Evolutionary conservation across 2,888 invertebrate genomes (phyloP), one percentile per base, ranked within the genome.

Genomic region (Quadriops clusia): DNA sequence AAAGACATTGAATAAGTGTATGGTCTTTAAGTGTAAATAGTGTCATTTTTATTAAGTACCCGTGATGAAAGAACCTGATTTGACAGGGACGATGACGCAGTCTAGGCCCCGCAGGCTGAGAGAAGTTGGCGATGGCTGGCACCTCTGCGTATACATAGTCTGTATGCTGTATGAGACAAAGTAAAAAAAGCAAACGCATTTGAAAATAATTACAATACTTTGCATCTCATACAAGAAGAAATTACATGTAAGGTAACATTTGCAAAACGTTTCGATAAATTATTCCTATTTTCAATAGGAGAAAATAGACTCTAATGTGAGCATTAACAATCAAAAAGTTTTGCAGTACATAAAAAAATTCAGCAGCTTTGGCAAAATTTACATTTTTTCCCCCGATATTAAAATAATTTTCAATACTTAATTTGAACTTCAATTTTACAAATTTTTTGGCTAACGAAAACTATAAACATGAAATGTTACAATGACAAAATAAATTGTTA

Each of bases 21-120:
- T n/a, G n/a, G n/a, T n/a, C n/a, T n/a, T n/a, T n/a, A n/a, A n/a
- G n/a, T n/a, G n/a, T n/a, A n/a, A n/a, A n/a, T n/a, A n/a, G n/a
- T n/a, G n/a, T n/a, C n/a, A n/a, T 48, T 51, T 51, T 55, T 57
- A 57, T 60, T 61, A 58, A 62, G 60, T 61, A 61, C 61, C 61
- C 60, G 60, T 60, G 55, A 60, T 53, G 55, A 58, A 40, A 57
- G 57, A 59, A 61, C 60, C 60, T 60, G 59, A 56, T 58, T n/a
- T 56, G 59, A 58, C 60, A 55, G 58, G 60, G 55, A 54, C 53
- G 53, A 52, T 45, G 47, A 42, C 50, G 55, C 47, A 56, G 72
- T 53, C 62, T 63, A 64, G 62, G 60, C 59, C 65, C 64, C 64
- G 63, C 51, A 61, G 63, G 56, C 64, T 60, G 58, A 64, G 51